These are phyloP conservation scores for Danio rerio DNA, from an alignment of 2,113 vertebrate species.

Conservation along the genomic window DNA sequence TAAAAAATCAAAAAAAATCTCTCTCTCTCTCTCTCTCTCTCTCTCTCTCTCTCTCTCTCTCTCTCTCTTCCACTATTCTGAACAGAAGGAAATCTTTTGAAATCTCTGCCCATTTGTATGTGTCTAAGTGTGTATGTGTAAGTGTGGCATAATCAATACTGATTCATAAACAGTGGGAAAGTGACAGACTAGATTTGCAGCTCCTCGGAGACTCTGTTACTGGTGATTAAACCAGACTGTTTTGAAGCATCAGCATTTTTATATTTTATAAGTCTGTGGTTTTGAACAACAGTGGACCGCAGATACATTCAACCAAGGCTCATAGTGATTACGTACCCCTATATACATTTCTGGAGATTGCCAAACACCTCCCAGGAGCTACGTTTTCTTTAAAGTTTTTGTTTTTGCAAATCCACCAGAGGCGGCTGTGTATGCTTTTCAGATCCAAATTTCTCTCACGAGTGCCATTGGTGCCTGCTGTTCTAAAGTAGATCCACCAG, in stretches of 20 bases:
- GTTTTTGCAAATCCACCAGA: too few species aligned
- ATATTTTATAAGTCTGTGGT: background rate
- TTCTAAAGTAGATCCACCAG: too few species aligned
- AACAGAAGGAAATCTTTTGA: background rate
- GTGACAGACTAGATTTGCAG: slow-evolving; percentile 3
- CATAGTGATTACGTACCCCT: too few species aligned
- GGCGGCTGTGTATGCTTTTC: too few species aligned
- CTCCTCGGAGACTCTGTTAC: background rate
- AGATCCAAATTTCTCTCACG: too few species aligned
- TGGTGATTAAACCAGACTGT: background rate
- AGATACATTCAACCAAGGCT: background rate
- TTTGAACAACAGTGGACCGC: background rate
- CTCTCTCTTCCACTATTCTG: slow-evolving; percentile 1
- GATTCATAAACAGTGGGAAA: background rate
- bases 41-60: background rate
- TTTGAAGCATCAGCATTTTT: slow-evolving; percentile 5
- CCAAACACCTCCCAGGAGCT: too few species aligned
- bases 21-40: too few species aligned
- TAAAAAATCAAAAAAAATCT: too few species aligned
- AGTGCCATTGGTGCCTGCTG: too few species aligned
- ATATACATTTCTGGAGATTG: too few species aligned
- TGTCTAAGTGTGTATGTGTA: background rate
- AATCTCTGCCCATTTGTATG: background rate
- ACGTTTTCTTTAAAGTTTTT: too few species aligned
- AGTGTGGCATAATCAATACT: slow-evolving; percentile 12